Evolutionary conservation across 2,797 vertebrate genomes (phyloP), one percentile per base, ranked within the genome.

Genomic region (Myoxocephalus aenaeus): DNA sequence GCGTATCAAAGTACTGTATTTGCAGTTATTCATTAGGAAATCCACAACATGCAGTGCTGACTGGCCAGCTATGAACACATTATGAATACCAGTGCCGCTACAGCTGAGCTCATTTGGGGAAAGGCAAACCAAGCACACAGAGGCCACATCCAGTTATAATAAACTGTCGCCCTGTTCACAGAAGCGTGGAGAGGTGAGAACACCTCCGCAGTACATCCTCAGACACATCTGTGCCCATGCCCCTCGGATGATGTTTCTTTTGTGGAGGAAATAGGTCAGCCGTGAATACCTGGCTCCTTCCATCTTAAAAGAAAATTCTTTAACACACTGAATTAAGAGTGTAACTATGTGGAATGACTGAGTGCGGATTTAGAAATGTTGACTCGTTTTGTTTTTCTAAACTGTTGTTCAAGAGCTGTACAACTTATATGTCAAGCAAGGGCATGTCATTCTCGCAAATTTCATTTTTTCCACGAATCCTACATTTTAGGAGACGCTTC

Each of bases 251-350:
- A 77, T 76, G 59, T 72, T 81, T 76, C 75, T 84, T 82, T 79
- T 74, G 65, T 22, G 34, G 51, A 57, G 56, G 74, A 93, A 93
- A 84, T 75, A 90, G 92, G 92, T 93, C 91, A 92, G 63, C 90
- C 57, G 53, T 90, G 80, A 91, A 92, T 72, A 87, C 84, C 85
- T 83, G 63, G 72, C 73, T 86, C 70, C 62, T 75, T 86, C 82
- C 81, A 71, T 78, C 70, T 82, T 58, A 82, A 77, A 80, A 75
- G 65, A 77, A 79, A 76, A 72, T 76, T 79, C 65, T 83, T 86
- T 65, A 73, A 73, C 59, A 75, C 67, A 73, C 79, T 85, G 82
- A 85, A 92, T 89, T 83, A 83, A 64, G 63, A 80, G 59, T 38
- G 7, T 50, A 77, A 78, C 44, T 40, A 34, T 51, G 68, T 54